Evolutionary conservation across 2,113 vertebrate genomes (phyloP).

Genomic region (Ptyas mucosa): DNA sequence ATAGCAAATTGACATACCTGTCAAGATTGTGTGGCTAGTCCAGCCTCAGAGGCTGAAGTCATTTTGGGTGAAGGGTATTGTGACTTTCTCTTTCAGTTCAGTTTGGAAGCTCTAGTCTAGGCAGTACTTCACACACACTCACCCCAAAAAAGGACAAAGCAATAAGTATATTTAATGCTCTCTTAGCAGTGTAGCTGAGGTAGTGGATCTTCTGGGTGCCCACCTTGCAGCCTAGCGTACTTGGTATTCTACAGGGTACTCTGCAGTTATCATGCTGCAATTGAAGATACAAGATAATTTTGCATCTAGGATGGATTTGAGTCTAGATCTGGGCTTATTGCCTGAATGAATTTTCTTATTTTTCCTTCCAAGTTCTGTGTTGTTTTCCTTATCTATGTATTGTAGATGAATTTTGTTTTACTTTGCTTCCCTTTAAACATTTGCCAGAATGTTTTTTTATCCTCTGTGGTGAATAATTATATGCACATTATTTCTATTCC

Average conservation of each 20-base stretch:
- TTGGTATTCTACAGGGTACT: not conserved
- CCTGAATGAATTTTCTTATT: not conserved
- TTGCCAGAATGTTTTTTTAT: not conserved
- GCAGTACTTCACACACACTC: not conserved
- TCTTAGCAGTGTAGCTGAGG: not conserved
- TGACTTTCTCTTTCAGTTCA: not conserved
- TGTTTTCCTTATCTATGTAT: not conserved
- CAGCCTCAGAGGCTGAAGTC: not conserved
- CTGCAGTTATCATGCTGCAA: not conserved
- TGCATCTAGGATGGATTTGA: not conserved
- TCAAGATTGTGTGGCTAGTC: not conserved
- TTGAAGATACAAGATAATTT: not conserved
- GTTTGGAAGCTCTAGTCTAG: not conserved
- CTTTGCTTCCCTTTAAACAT: not conserved
- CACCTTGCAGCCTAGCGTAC: not conserved
- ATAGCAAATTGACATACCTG: not conserved
- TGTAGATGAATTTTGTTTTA: not conserved
- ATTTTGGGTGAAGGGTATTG: not conserved
- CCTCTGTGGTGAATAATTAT: not conserved
- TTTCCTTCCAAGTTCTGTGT: not conserved
- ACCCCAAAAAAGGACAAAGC: not conserved
- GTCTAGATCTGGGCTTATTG: not conserved
- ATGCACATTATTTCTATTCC: not conserved
- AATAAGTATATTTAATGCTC: not conserved
- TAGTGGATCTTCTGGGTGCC: not conserved